phyloP scores from a whole-genome alignment of 2,113 vertebrate genomes.

The Prietella phreatophila region DNA sequence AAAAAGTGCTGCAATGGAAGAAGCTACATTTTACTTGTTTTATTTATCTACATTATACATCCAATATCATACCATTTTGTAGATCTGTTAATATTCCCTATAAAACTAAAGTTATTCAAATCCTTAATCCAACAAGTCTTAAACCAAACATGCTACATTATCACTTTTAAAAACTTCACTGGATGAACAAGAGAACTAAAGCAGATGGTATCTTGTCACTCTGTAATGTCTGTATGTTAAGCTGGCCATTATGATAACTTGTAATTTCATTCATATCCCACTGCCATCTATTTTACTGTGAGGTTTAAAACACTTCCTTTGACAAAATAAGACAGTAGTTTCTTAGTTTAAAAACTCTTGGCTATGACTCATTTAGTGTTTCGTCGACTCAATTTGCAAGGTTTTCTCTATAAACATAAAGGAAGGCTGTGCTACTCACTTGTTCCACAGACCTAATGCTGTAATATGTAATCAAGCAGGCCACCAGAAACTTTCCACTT shows the following conservation, averaged over 20 bases:
- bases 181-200: neutral
- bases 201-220: constrained; percentile 1
- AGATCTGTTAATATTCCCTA: neutral
- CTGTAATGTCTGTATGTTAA: constrained; percentile 2
- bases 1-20: neutral
- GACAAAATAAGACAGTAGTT: constrained; percentile 15
- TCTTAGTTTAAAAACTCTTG: constrained; percentile 3
- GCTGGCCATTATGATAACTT: constrained; percentile 6
- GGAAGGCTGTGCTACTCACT: neutral
- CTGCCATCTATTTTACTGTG: constrained; percentile 8
- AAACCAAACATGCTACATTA: neutral
- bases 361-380: constrained; percentile 22
- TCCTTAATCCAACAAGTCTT: neutral
- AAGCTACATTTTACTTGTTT: neutral
- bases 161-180: neutral
- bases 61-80: neutral
- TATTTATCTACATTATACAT: neutral
- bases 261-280: constrained; percentile 3
- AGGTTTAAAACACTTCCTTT: constrained; percentile 19
- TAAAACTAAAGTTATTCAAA: neutral
- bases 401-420: constrained; percentile 19
- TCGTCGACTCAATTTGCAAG: constrained; percentile 19
- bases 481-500: constrained; percentile 36
- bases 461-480: constrained; percentile 18
- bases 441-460: constrained; percentile 21